Evolutionary conservation across 1,140 invertebrate genomes (phyloP).

Genomic region (Drosophila mayri): DNA sequence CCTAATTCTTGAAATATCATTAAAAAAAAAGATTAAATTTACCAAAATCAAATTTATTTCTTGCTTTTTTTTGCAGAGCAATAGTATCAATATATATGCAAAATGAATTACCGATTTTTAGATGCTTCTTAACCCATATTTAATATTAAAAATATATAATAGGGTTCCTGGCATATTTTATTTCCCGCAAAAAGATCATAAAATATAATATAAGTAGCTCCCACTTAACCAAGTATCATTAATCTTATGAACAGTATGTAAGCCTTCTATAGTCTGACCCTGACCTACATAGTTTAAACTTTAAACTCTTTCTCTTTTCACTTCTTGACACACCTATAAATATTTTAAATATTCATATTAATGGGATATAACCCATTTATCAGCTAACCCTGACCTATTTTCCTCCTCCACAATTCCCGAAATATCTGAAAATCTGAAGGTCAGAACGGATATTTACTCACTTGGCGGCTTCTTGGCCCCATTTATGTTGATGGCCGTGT

Average conservation of each 20-base stretch:
- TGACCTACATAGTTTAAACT: neutral
- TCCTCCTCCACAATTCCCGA: neutral
- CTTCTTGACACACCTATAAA: neutral
- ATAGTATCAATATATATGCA: too few relatives aligned
- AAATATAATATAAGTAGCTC: neutral
- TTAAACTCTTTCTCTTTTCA: too few relatives aligned
- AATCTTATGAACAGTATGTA: neutral
- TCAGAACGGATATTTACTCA: slow-evolving; percentile 54
- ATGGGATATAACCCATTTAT: too few relatives aligned
- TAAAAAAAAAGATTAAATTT: too few relatives aligned
- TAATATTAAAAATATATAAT: neutral
- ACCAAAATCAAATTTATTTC: too few relatives aligned
- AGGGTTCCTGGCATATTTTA: neutral
- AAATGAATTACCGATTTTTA: too few relatives aligned
- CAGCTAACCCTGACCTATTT: slow-evolving; percentile 6
- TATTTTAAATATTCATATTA: neutral
- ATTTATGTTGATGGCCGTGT: slow-evolving; percentile 87
- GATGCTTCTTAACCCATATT: neutral
- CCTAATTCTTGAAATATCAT: too few relatives aligned
- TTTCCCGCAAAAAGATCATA: neutral
- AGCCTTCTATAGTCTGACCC: neutral
- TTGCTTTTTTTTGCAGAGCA: too few relatives aligned
- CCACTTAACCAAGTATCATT: neutral
- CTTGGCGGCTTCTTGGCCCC: slow-evolving; percentile 81
- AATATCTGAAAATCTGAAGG: slow-evolving; percentile 3